Percentiles rank a stretch among this genome's conserved stretches.
Conservation (phyloP, 2,888 invertebrate genomes). For the Sussaba pulchella region DNA sequence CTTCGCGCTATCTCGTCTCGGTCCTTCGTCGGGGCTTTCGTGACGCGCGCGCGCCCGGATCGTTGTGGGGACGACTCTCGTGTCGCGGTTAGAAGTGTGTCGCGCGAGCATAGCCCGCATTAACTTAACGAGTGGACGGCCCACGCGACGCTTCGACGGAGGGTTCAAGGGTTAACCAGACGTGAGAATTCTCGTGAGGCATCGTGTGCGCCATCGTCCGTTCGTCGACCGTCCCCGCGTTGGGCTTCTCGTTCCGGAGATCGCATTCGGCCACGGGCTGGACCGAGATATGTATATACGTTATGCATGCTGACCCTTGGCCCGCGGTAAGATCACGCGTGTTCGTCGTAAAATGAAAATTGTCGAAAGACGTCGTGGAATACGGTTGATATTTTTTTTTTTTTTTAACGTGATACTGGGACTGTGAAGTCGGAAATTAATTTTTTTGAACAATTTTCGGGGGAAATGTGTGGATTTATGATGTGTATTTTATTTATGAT, state of each 20-base stretch:
- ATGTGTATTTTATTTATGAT: too few species aligned
- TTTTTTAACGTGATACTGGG: not conserved
- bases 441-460: not conserved
- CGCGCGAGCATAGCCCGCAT: conserved; percentile 74
- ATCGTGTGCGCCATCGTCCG: too few species aligned
- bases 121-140: conserved; percentile 80
- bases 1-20: conserved; percentile 56
- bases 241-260: conserved; percentile 20
- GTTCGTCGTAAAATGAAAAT: conserved; percentile 35
- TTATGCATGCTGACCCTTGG: conserved; percentile 16
- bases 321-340: not conserved
- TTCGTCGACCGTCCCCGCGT: conserved; percentile 26
- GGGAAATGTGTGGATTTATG: too few species aligned
- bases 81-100: conserved; percentile 68
- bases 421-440: too few species aligned
- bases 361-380: conserved; percentile 2
- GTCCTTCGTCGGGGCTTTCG: conserved; percentile 62
- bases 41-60: conserved; percentile 46
- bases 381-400: not conserved
- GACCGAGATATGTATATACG: conserved; percentile 25
- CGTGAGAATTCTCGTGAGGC: conserved; percentile 78
- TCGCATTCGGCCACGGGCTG: conserved; percentile 22
- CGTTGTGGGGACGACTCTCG: conserved; percentile 29
- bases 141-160: conserved; percentile 79
- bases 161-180: conserved; percentile 80